Percentiles rank a stretch among this genome's conserved stretches.
These are phyloP conservation scores for Sarcophaga peregrina DNA, from an alignment of 1,140 invertebrate species.

Conservation along the genomic window DNA sequence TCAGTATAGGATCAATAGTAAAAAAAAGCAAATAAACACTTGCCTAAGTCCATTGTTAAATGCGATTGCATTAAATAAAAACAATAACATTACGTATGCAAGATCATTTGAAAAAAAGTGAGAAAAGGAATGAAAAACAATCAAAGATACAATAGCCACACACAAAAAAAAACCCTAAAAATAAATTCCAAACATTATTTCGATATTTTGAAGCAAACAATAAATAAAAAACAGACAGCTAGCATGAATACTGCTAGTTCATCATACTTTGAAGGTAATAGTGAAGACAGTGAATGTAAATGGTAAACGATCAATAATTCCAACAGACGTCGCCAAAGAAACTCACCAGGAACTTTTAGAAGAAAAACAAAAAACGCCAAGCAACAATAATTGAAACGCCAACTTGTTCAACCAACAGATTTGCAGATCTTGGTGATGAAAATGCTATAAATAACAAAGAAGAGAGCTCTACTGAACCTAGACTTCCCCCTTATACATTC, in stretches of 20 bases:
- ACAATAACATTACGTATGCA: not conserved
- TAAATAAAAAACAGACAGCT: not conserved
- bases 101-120: not conserved
- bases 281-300: no score
- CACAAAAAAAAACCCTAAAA: not conserved
- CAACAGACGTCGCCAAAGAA: no score
- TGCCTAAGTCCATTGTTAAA: not conserved
- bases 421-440: no score
- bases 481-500: no score
- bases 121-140: not conserved
- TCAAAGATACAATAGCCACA: not conserved
- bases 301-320: no score
- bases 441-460: no score
- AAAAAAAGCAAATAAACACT: no score
- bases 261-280: no score
- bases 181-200: not conserved
- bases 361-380: conserved; percentile 1
- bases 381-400: no score
- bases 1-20: not conserved
- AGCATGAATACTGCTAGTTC: not conserved
- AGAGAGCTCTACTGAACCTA: no score
- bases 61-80: not conserved
- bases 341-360: not conserved
- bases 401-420: no score
- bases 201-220: not conserved